These are phyloP conservation scores for Cetoscarus ocellatus DNA, from an alignment of 2,797 vertebrate genomes.

Conservation along the genomic window DNA sequence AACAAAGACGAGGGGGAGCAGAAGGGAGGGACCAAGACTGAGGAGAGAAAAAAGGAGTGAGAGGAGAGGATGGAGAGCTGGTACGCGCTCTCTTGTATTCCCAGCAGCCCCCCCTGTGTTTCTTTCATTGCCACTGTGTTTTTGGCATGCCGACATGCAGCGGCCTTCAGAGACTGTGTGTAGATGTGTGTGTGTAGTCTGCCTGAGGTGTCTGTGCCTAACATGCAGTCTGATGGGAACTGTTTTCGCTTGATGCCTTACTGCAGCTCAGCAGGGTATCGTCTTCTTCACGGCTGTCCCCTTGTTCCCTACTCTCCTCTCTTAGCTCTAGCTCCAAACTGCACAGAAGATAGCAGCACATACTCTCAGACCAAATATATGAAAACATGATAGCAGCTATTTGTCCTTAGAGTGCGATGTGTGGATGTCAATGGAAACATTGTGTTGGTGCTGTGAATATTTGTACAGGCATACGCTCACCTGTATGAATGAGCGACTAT, in stretches of 20 bases:
- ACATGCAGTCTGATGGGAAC: constrained; percentile 66
- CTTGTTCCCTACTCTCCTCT: constrained; percentile 13
- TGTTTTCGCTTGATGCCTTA: constrained; percentile 60
- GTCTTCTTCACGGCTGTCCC: constrained; percentile 46
- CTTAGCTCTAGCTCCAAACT: constrained; percentile 43
- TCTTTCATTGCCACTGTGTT: constrained; percentile 61
- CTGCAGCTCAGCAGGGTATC: constrained; percentile 63
- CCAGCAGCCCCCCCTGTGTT: constrained; percentile 49
- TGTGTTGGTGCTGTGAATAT: constrained; percentile 14
- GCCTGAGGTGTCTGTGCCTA: constrained; percentile 63
- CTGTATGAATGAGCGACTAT: constrained; percentile 54
- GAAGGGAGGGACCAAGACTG: constrained; percentile 37
- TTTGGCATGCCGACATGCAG: constrained; percentile 64
- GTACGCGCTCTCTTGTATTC: constrained; percentile 59
- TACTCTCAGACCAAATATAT: constrained; percentile 52
- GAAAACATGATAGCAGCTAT: constrained; percentile 53
- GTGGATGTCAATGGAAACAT: constrained; percentile 47
- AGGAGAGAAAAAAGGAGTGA: constrained; percentile 37
- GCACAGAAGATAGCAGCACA: constrained; percentile 30
- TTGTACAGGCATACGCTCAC: constrained; percentile 14
- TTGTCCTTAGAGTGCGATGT: constrained; percentile 50
- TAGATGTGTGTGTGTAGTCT: constrained; percentile 18
- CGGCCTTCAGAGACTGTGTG: constrained; percentile 54
- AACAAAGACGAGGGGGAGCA: constrained; percentile 29
- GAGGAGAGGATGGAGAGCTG: constrained; percentile 54